Evolutionary conservation across 2,797 vertebrate genomes (phyloP).

Genomic region (Pipistrellus nathusii): DNA sequence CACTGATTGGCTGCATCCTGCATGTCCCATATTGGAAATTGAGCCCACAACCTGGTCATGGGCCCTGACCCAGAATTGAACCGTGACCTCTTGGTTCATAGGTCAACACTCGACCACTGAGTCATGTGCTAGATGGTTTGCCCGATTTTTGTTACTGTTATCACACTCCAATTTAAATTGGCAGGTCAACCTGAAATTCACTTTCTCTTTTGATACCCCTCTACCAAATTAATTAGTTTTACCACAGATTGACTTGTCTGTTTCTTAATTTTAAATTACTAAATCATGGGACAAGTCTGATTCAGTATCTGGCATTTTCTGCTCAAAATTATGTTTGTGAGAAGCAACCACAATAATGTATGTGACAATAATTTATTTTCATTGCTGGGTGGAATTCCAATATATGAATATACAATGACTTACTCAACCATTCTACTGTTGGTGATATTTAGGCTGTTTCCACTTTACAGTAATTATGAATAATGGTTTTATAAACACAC

Average conservation of each 20-base stretch:
- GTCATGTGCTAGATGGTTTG: neutral
- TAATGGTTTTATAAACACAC: neutral
- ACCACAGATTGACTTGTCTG: neutral
- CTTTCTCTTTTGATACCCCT: neutral
- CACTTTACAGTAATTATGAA: constrained; percentile 31
- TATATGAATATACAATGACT: neutral
- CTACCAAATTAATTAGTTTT: neutral
- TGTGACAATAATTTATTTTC: neutral
- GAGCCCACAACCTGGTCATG: too few species aligned
- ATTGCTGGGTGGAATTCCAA: neutral
- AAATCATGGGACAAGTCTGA: neutral
- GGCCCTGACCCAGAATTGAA: too few species aligned
- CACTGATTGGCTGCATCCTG: too few species aligned
- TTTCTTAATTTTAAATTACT: constrained; percentile 30
- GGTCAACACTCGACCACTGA: too few species aligned
- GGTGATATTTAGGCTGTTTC: neutral
- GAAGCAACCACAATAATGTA: neutral
- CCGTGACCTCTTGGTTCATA: too few species aligned
- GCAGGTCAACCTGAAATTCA: neutral
- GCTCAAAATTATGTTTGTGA: neutral
- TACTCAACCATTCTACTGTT: neutral
- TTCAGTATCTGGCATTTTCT: neutral
- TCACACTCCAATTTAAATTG: neutral
- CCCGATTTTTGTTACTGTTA: neutral
- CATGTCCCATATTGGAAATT: too few species aligned